Evolutionary conservation across 2,888 invertebrate species (phyloP), one percentile per base, ranked within the genome.

Genomic region (Caenorhabditis japonica): DNA sequence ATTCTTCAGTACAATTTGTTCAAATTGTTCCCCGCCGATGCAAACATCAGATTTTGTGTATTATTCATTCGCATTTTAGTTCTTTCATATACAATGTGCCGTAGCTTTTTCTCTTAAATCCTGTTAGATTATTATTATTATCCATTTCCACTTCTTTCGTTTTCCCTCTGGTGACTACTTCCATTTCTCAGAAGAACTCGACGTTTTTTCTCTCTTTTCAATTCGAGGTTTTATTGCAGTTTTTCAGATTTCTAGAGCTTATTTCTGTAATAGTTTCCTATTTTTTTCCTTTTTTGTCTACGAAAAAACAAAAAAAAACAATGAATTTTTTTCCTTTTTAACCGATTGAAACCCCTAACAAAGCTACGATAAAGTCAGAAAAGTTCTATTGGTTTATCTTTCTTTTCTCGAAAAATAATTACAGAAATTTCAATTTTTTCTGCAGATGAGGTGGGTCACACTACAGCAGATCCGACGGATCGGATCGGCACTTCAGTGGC

Each of bases 401-500:
- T 23, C 13, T 10, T 23, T 21, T 23, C 7, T 41, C 10, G 19
- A 7, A 41, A 41, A 17, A 41, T 17, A 17, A 3, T 7, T 19
- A 10, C 19, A 17, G 41, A 41, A 17, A 41, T 17, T 17, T 41
- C 10, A 19, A 41, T 10, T 17, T 17, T 17, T 41, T 17, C 17
- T 17, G 10, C 19, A 15, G 46, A 36, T 47, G 49, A 23, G 19
- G n/a, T 30, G 44, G 34, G 25, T 36, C 17, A 13, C 46, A 10
- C 10, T 46, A 7, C 39, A 15, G 8, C 64, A 55, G 46, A 34
- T 53, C 19, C 52, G 59, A 8, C 15, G 44, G 19, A 34, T 51
- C 25, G 51, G 52, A 34, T 44, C 64, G 4, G 72, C 64, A 4
- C 61, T 72, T 25, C 39, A 53, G 15, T 72, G 72, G 72, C 72